phyloP scores from a whole-genome alignment of 2,113 vertebrate species.

The Nematolebias whitei region DNA sequence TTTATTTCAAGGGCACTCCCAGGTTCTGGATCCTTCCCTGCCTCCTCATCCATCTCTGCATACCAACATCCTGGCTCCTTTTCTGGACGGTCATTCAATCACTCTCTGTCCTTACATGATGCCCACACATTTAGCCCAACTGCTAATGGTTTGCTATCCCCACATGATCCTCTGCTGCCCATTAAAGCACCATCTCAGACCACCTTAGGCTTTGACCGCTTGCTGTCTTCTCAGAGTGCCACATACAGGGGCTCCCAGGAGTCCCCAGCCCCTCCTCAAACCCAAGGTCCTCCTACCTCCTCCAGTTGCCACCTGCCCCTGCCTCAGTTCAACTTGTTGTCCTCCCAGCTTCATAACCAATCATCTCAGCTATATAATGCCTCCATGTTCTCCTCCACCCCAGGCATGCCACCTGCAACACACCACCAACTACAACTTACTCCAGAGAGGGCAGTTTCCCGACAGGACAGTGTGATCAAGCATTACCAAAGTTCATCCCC shows the following conservation, averaged over 20 bases:
- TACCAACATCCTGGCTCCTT: conserved; percentile 94
- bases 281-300: conserved; percentile 75
- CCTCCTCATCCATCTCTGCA: conserved; percentile 88
- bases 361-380: conserved; percentile 86
- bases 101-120: conserved; percentile 88
- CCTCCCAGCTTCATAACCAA: conserved; percentile 84
- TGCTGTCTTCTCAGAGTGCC: conserved; percentile 78
- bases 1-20: conserved; percentile 91
- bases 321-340: conserved; percentile 88
- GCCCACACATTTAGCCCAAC: conserved; percentile 87
- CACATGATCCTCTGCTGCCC: conserved; percentile 85
- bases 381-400: conserved; percentile 84
- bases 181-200: conserved; percentile 81
- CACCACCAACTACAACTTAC: conserved; percentile 68
- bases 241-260: conserved; percentile 75
- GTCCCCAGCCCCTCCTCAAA: conserved; percentile 60
- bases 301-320: conserved; percentile 82
- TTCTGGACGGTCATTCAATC: conserved; percentile 86
- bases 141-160: conserved; percentile 85
- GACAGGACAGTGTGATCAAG: conserved; percentile 92
- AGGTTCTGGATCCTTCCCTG: conserved; percentile 87
- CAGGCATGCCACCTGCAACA: conserved; percentile 52
- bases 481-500: conserved; percentile 87
- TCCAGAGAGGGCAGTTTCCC: conserved; percentile 82
- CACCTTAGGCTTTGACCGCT: conserved; percentile 78